A percentile compares a stretch with the other conserved stretches of the same genome.
These are phyloP conservation scores for Sander lucioperca DNA, from an alignment of 2,113 vertebrate species.

Conservation along the genomic window DNA sequence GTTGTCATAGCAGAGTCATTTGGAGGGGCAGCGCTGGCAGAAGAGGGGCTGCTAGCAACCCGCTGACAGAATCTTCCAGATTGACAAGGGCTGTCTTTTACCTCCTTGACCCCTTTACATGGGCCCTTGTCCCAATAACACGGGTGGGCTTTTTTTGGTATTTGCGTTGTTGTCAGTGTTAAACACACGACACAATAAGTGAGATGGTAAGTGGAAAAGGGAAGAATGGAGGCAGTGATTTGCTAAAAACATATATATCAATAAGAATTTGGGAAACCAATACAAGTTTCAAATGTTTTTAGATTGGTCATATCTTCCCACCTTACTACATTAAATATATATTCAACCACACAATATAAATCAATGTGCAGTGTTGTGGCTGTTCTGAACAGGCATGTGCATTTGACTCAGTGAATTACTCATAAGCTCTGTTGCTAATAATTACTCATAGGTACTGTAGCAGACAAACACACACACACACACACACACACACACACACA, in stretches of 20 bases:
- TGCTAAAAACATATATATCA: background rate
- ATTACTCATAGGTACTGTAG: slow-evolving; percentile 56
- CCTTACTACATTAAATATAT: background rate
- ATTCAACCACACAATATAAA: background rate
- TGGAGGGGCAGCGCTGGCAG: slow-evolving; percentile 47
- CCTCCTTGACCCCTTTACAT: slow-evolving; percentile 52
- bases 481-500: too few species aligned
- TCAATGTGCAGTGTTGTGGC: slow-evolving; percentile 10
- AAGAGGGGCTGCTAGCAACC: slow-evolving; percentile 53
- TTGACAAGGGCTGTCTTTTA: slow-evolving; percentile 69
- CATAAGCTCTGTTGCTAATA: slow-evolving; percentile 42
- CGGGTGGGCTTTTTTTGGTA: slow-evolving; percentile 64
- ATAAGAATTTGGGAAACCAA: background rate
- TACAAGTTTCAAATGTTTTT: background rate
- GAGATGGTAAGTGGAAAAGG: slow-evolving; percentile 5
- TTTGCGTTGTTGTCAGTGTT: slow-evolving; percentile 21
- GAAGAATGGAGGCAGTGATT: background rate
- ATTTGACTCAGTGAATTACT: slow-evolving; percentile 63
- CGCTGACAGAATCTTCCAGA: slow-evolving; percentile 63
- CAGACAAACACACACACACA: slow-evolving; percentile 22
- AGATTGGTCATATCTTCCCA: slow-evolving; percentile 4
- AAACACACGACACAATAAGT: slow-evolving; percentile 46
- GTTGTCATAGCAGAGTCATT: slow-evolving; percentile 66
- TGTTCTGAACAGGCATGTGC: slow-evolving; percentile 37
- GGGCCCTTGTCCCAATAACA: slow-evolving; percentile 48